Evolutionary conservation across 2,797 vertebrate genomes (phyloP), one percentile per base, ranked within the genome.

Genomic region (Scolopax bukidnonensis): DNA sequence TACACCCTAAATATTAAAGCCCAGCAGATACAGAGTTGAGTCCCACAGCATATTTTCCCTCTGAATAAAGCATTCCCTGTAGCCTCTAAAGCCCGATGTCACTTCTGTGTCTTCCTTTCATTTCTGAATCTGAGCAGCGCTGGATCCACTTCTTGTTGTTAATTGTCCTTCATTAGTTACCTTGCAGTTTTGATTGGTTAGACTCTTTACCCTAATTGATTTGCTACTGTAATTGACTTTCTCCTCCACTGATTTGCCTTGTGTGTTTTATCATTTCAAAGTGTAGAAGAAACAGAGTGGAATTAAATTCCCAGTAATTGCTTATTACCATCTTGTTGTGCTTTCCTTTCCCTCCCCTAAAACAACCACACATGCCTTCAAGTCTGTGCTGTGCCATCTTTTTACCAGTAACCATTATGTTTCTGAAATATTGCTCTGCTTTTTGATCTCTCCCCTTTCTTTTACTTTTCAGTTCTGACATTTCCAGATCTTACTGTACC

Each of bases 151-250:
- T 92, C 59, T 70, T 94, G 84, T 91, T 93, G 81, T 57, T 97
- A 96, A 97, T 95, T 96, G 96, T 94, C 95, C 90, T 96, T 96
- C 93, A 93, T 95, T 96, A 96, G 93, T 87, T 96, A 93, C 95
- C 92, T 92, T 95, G 87, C 95, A 93, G 76, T 75, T 91, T 93
- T 96, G 93, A 97, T 96, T 96, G 89, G 89, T 96, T 97, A 95
- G 96, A 96, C 94, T 96, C 87, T 94, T 97, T 88, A 96, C 78
- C 78, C 82, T 96, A 96, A 96, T 97, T 96, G 95, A 96, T 97
- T 97, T 94, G 89, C 87, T 91, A 87, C 95, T 92, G 87, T 95
- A 95, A 96, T 97, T 92, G 95, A 96, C 93, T 95, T 97, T 94
- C 95, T 86, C 84, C 92, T 96, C 82, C 63, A 74, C 90, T 93